These are phyloP conservation scores for Sylvietta virens DNA, from an alignment of 2,113 vertebrate species.

Conservation along the genomic window DNA sequence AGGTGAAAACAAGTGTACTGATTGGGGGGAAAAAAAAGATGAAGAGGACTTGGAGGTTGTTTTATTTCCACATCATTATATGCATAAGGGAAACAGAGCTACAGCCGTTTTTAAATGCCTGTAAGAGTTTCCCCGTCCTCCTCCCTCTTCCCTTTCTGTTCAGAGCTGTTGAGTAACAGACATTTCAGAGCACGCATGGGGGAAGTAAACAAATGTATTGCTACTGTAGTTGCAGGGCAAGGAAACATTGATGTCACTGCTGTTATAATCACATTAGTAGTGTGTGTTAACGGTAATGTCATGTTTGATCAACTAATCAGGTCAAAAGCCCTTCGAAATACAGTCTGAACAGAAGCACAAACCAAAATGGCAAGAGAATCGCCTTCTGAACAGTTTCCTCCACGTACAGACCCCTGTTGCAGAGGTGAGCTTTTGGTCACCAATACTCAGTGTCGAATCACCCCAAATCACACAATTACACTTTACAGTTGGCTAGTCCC, in stretches of 20 bases:
- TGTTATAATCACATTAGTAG: constrained; percentile 32
- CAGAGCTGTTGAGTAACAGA: constrained; percentile 18
- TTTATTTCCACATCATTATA: not conserved
- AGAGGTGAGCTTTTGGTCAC: not conserved
- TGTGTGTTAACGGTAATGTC: constrained; percentile 4
- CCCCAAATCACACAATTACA: not conserved
- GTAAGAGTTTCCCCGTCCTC: not conserved
- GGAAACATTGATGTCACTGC: constrained; percentile 46
- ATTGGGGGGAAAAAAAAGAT: not conserved
- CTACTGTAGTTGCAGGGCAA: constrained; percentile 43
- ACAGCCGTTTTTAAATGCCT: not conserved
- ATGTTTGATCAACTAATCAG: constrained; percentile 7
- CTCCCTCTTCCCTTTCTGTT: not conserved
- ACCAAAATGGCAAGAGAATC: not conserved
- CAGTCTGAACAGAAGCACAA: not conserved
- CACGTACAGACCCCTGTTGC: not conserved
- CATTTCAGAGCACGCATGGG: not conserved
- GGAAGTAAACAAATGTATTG: constrained; percentile 51
- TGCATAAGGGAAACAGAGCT: not conserved
- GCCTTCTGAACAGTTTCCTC: not conserved
- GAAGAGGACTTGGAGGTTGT: not conserved
- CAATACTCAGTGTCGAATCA: not conserved
- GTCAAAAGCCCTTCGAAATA: not conserved
- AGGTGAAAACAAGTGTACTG: not conserved
- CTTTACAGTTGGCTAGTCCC: not conserved